Percentiles rank a stretch among this genome's conserved stretches.
These are phyloP conservation scores for Metopolophium dirhodum DNA, from an alignment of 1,140 invertebrate genomes.

Conservation along the genomic window DNA sequence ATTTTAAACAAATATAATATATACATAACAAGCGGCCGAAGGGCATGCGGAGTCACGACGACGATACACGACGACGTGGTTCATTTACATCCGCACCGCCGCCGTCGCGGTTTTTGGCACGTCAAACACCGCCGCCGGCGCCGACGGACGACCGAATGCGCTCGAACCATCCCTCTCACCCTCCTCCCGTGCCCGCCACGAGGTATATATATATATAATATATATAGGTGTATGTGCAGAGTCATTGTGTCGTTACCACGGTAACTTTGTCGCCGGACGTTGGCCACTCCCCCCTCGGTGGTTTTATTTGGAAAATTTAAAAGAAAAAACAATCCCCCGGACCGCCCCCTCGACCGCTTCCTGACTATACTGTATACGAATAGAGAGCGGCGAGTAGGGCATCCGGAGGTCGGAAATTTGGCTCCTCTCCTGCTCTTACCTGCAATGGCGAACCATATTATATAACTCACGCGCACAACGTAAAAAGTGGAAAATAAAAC, in stretches of 20 bases:
- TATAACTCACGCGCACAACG: background rate
- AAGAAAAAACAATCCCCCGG: background rate
- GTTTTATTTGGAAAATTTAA: background rate
- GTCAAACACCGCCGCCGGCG: background rate
- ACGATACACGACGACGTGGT: background rate
- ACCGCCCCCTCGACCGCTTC: background rate
- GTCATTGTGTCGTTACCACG: constrained; percentile 23
- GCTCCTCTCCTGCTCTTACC: background rate
- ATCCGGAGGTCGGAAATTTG: background rate
- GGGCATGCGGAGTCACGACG: background rate
- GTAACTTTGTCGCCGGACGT: constrained; percentile 24
- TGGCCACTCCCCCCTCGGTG: background rate
- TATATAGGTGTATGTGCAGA: background rate
- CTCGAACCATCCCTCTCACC: background rate
- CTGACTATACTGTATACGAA: background rate
- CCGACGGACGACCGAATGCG: background rate
- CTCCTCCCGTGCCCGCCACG: background rate
- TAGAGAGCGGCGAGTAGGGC: too few relatives aligned
- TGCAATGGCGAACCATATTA: background rate
- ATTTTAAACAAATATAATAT: constrained; percentile 1
- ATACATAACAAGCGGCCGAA: background rate
- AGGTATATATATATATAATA: constrained; percentile 34
- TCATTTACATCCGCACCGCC: constrained; percentile 29
- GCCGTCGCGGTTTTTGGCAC: constrained; percentile 1
- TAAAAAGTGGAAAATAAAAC: background rate